phyloP scores from a whole-genome alignment of 2,888 invertebrate genomes.

The Phortica okadai region DNA sequence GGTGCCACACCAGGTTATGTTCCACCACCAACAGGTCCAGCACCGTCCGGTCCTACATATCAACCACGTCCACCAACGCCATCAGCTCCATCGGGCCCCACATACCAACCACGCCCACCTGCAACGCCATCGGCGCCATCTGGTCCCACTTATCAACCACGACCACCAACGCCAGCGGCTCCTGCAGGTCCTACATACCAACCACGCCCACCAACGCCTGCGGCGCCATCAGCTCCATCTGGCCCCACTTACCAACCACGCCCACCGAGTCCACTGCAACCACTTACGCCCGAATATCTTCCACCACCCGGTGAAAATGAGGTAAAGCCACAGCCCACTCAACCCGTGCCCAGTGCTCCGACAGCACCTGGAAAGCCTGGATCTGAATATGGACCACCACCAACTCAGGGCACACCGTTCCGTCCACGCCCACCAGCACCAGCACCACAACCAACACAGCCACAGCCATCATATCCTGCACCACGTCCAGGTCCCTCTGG shows the following conservation, averaged over 20 bases:
- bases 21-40: constrained; percentile 50
- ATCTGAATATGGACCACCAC: constrained; percentile 37
- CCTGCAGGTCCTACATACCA: constrained; percentile 49
- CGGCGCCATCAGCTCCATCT: constrained; percentile 26
- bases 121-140: constrained; percentile 40
- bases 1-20: constrained; percentile 37
- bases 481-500: constrained; percentile 38
- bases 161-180: constrained; percentile 40
- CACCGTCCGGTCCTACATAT: constrained; percentile 45
- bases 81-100: constrained; percentile 39
- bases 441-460: constrained; percentile 22
- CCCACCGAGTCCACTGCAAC: constrained; percentile 43
- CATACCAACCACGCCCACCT: constrained; percentile 52
- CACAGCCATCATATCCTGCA: constrained; percentile 36
- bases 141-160: constrained; percentile 45
- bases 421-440: constrained; percentile 44
- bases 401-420: constrained; percentile 34
- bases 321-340: constrained; percentile 44
- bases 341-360: constrained; percentile 50
- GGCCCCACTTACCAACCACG: constrained; percentile 39
- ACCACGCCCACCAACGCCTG: constrained; percentile 42
- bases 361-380: constrained; percentile 40
- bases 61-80: constrained; percentile 51
- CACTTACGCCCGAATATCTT: constrained; percentile 51
- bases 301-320: constrained; percentile 53